Conservation (phyloP, 1,140 invertebrate species). For the Orius insidiosus region DNA sequence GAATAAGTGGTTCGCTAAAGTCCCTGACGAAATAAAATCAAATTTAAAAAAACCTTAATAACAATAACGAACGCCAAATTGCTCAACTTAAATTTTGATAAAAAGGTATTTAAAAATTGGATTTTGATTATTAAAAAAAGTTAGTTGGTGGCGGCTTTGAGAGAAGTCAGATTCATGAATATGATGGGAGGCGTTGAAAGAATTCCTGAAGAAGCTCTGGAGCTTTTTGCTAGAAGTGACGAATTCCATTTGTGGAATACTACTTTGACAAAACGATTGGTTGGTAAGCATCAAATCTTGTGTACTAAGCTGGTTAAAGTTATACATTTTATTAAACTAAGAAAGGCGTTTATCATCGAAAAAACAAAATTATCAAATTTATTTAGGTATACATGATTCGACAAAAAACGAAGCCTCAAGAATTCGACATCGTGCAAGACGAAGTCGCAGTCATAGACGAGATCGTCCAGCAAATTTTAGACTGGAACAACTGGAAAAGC, state of each 20-base stretch:
- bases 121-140: too few relatives aligned
- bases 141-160: constrained; percentile 26
- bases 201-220: constrained; percentile 34
- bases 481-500: constrained; percentile 46
- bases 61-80: constrained; percentile 9
- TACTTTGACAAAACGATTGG: constrained; percentile 33
- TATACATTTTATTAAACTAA: too few relatives aligned
- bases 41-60: constrained; percentile 27
- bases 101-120: constrained; percentile 26
- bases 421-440: constrained; percentile 45
- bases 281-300: constrained; percentile 33
- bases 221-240: constrained; percentile 34
- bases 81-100: constrained; percentile 29
- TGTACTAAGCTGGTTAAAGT: neutral
- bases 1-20: constrained; percentile 24
- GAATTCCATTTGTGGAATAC: constrained; percentile 29
- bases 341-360: too few relatives aligned
- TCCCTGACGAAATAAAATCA: constrained; percentile 24
- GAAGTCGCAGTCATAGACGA: constrained; percentile 45
- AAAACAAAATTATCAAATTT: too few relatives aligned
- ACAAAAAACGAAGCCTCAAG: constrained; percentile 40
- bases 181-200: constrained; percentile 33
- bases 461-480: constrained; percentile 39
- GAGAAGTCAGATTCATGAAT: constrained; percentile 45
- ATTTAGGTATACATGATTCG: constrained; percentile 45